Conservation (phyloP, 2,888 invertebrate genomes). For the Pomacea canaliculata region DNA sequence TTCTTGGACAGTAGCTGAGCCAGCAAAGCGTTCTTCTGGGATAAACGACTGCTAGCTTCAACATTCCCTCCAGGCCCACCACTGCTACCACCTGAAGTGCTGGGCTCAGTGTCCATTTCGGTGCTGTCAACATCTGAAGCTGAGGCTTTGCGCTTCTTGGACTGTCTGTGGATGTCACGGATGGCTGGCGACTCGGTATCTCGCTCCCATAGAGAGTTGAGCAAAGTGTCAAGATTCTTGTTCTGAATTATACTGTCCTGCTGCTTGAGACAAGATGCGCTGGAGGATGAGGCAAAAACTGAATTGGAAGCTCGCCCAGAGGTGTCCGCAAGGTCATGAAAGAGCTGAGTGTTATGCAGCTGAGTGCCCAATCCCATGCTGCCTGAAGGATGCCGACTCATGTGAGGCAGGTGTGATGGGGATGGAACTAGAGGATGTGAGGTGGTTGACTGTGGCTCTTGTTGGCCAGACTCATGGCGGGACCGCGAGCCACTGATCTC, state of each 20-base stretch:
- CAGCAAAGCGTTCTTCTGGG: slow-evolving; percentile 59
- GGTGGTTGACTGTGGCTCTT: slow-evolving; percentile 60
- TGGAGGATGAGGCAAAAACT: background rate
- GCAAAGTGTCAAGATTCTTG: slow-evolving; percentile 44
- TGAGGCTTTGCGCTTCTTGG: slow-evolving; percentile 50
- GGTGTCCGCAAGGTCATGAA: slow-evolving; percentile 19
- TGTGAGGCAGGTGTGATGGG: slow-evolving; percentile 11
- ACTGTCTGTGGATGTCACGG: slow-evolving; percentile 25
- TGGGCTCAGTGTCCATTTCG: slow-evolving; percentile 37
- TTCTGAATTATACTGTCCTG: slow-evolving; percentile 16
- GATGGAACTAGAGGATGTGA: slow-evolving; percentile 30
- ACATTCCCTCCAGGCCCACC: background rate
- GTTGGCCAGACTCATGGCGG: slow-evolving; percentile 59
- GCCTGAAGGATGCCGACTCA: background rate
- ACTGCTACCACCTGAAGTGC: slow-evolving; percentile 18
- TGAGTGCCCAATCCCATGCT: background rate
- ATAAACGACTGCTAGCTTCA: slow-evolving; percentile 38
- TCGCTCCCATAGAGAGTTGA: slow-evolving; percentile 55
- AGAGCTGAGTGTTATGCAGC: slow-evolving; percentile 5
- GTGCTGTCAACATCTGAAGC: slow-evolving; percentile 48
- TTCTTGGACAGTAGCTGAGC: slow-evolving; percentile 61
- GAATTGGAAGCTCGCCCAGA: background rate
- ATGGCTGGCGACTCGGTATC: slow-evolving; percentile 41
- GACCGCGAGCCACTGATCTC: slow-evolving; percentile 47
- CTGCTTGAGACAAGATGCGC: background rate